A percentile compares a stretch with the other conserved stretches of the same genome.
phyloP scores from a whole-genome alignment of 2,888 invertebrate species.

The Hyles lineata region DNA sequence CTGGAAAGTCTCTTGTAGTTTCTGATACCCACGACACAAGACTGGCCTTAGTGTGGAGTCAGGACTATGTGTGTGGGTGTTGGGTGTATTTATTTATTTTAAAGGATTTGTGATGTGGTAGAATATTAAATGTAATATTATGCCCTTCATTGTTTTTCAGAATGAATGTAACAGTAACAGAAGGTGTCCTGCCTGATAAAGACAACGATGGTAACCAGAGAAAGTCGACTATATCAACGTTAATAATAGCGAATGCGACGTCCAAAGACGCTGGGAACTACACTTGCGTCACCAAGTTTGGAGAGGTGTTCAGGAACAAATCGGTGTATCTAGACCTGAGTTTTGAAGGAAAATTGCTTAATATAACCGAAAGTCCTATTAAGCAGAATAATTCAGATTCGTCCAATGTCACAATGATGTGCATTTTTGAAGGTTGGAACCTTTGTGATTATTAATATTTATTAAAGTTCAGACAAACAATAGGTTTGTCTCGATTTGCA shows the following conservation, averaged over 20 bases:
- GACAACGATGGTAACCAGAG: conserved; percentile 58
- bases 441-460: too few relatives aligned
- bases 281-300: conserved; percentile 59
- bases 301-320: conserved; percentile 42
- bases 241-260: conserved; percentile 60
- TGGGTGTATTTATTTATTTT: too few relatives aligned
- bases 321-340: conserved; percentile 56
- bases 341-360: conserved; percentile 57
- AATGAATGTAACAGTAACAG: conserved; percentile 49
- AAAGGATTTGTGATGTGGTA: too few relatives aligned
- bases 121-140: neutral
- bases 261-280: conserved; percentile 67
- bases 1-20: too few relatives aligned
- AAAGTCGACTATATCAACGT: conserved; percentile 54
- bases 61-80: too few relatives aligned
- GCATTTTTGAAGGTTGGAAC: conserved; percentile 70
- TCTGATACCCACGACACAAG: too few relatives aligned
- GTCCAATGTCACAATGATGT: conserved; percentile 56
- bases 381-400: conserved; percentile 53
- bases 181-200: conserved; percentile 44
- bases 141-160: conserved; percentile 45
- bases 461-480: too few relatives aligned
- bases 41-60: too few relatives aligned
- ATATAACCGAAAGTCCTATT: conserved; percentile 54
- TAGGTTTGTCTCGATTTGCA: too few relatives aligned